These are phyloP conservation scores for Paralichthys olivaceus DNA, from an alignment of 2,113 vertebrate species.

Conservation along the genomic window DNA sequence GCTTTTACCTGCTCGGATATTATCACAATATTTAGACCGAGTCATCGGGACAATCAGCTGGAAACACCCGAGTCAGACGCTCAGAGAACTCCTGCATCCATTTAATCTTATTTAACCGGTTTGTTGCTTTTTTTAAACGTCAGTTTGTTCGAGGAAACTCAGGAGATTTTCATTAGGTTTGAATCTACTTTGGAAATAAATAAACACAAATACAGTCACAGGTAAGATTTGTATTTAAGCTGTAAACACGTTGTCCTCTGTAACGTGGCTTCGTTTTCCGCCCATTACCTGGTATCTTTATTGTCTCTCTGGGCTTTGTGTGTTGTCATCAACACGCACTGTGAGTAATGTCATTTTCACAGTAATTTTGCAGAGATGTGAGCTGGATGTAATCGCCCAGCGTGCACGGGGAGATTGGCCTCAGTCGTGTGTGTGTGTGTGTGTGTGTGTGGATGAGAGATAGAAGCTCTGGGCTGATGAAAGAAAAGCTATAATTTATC, in stretches of 20 bases:
- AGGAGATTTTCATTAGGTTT: not conserved
- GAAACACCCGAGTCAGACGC: not conserved
- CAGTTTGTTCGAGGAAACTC: not conserved
- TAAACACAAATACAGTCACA: not conserved
- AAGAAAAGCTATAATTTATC: slow-evolving; percentile 35
- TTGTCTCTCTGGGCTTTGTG: slow-evolving; percentile 12
- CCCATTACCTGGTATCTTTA: slow-evolving; percentile 17
- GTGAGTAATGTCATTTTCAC: slow-evolving; percentile 43
- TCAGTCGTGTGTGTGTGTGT: slow-evolving; percentile 15
- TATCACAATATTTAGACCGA: not conserved
- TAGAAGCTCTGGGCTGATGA: slow-evolving; percentile 20
- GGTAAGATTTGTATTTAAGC: slow-evolving; percentile 30
- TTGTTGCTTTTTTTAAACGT: not conserved
- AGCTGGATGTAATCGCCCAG: slow-evolving; percentile 22
- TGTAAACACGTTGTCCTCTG: not conserved
- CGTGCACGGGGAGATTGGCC: slow-evolving; percentile 1
- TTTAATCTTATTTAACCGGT: not conserved
- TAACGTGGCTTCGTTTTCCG: not conserved
- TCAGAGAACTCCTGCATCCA: not conserved
- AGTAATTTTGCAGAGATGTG: slow-evolving; percentile 37
- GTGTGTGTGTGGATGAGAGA: slow-evolving; percentile 11
- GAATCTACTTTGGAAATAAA: not conserved
- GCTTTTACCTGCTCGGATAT: not conserved
- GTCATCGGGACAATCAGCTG: not conserved
- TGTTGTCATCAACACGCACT: slow-evolving; percentile 42